Evolutionary conservation across 2,113 vertebrate species (phyloP).

Genomic region (Hydrochoerus hydrochaeris): DNA sequence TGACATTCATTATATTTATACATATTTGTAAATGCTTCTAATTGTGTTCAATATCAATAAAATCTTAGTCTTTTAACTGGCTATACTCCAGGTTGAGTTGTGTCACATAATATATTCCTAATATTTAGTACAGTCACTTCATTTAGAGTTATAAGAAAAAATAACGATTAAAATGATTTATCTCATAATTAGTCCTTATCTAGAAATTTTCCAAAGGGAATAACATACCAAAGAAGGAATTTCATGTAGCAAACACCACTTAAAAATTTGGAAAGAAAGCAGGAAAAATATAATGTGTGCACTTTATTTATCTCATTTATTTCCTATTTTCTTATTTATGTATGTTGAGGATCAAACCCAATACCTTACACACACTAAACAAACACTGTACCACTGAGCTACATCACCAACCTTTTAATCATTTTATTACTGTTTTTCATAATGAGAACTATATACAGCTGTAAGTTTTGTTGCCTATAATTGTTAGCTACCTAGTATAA

Average conservation of each 20-base stretch:
- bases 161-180: neutral
- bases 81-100: neutral
- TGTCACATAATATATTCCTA: neutral
- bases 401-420: neutral
- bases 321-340: neutral
- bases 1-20: neutral
- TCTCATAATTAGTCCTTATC: slow-evolving; percentile 12
- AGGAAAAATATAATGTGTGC: neutral
- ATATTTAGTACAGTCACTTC: neutral
- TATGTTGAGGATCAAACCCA: neutral
- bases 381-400: neutral
- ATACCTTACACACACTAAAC: neutral
- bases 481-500: slow-evolving; percentile 20
- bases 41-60: neutral
- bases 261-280: neutral
- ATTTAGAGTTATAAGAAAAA: slow-evolving; percentile 11
- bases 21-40: neutral
- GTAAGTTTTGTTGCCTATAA: neutral
- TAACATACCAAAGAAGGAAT: slow-evolving; percentile 34
- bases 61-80: neutral
- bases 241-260: neutral
- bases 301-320: neutral
- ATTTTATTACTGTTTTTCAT: neutral
- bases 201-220: neutral
- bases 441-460: neutral